Conservation (phyloP, 2,888 invertebrate species). For the Yponomeuta sedellus region DNA sequence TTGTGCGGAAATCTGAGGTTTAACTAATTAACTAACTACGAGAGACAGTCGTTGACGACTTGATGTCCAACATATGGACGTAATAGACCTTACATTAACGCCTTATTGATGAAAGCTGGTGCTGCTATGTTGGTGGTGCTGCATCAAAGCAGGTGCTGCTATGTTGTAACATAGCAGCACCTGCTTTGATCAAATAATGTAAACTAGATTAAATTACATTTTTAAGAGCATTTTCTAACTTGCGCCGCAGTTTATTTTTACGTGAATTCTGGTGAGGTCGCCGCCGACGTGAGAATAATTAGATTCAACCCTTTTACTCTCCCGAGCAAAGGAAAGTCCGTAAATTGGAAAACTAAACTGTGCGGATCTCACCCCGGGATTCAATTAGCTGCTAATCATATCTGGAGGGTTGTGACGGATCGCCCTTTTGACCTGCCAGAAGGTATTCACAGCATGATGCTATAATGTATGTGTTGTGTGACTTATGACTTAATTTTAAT, state of each 20-base stretch:
- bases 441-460: slow-evolving; percentile 36
- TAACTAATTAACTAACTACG: too few species aligned
- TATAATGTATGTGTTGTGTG: slow-evolving; percentile 21
- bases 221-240: neutral
- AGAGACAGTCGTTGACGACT: too few species aligned
- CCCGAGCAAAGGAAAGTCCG: slow-evolving; percentile 61
- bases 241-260: slow-evolving; percentile 12
- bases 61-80: too few species aligned
- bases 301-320: slow-evolving; percentile 71
- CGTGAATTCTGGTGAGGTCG: slow-evolving; percentile 13
- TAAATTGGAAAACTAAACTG: slow-evolving; percentile 76
- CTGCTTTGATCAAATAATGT: neutral
- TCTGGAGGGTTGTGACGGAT: slow-evolving; percentile 69
- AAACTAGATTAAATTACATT: neutral
- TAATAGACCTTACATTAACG: too few species aligned
- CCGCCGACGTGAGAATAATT: slow-evolving; percentile 58
- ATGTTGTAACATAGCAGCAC: too few species aligned
- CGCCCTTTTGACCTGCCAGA: slow-evolving; percentile 25
- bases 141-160: too few species aligned
- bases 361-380: slow-evolving; percentile 69
- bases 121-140: too few species aligned
- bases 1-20: too few species aligned
- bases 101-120: too few species aligned
- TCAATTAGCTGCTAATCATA: slow-evolving; percentile 76
- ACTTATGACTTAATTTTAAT: slow-evolving; percentile 11